phyloP scores from a whole-genome alignment of 2,113 vertebrate species.

The Cichladusa arquata region DNA sequence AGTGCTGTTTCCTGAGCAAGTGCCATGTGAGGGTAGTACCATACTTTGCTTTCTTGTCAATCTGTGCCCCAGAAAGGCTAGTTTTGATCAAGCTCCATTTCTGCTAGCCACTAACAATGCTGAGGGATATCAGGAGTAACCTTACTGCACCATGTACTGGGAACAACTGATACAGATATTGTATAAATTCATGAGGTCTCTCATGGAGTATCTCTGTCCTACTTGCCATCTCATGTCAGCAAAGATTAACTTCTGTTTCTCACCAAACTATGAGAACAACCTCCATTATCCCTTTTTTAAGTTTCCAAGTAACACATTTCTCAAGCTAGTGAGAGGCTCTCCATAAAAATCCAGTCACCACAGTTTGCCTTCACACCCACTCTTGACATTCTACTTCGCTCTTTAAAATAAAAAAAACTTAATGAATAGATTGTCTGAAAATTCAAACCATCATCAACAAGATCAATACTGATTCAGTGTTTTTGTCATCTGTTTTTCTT shows the following conservation, averaged over 20 bases:
- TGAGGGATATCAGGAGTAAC: not conserved
- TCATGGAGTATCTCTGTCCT: not conserved
- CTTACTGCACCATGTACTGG: not conserved
- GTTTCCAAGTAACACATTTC: slow-evolving; percentile 38
- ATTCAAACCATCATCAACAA: not conserved
- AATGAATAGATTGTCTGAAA: slow-evolving; percentile 3
- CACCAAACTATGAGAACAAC: slow-evolving; percentile 6
- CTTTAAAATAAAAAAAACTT: not conserved
- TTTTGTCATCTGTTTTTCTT: not conserved
- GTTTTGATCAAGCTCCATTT: not conserved
- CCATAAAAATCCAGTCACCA: slow-evolving; percentile 26
- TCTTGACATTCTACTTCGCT: not conserved
- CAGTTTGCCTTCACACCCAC: slow-evolving; percentile 37
- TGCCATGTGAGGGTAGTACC: not conserved
- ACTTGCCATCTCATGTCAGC: not conserved
- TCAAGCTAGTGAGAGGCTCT: slow-evolving; percentile 8
- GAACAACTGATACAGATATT: not conserved
- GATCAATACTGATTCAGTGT: not conserved
- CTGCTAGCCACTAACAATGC: not conserved
- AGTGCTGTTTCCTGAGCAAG: not conserved
- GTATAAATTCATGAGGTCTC: not conserved
- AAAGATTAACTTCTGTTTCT: slow-evolving; percentile 25
- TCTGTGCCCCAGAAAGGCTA: not conserved
- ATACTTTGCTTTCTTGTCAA: not conserved
- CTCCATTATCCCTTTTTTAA: slow-evolving; percentile 13